Base-by-base conservation (phyloP, 2,113 vertebrate species). In the Oncorhynchus clarkii region DNA sequence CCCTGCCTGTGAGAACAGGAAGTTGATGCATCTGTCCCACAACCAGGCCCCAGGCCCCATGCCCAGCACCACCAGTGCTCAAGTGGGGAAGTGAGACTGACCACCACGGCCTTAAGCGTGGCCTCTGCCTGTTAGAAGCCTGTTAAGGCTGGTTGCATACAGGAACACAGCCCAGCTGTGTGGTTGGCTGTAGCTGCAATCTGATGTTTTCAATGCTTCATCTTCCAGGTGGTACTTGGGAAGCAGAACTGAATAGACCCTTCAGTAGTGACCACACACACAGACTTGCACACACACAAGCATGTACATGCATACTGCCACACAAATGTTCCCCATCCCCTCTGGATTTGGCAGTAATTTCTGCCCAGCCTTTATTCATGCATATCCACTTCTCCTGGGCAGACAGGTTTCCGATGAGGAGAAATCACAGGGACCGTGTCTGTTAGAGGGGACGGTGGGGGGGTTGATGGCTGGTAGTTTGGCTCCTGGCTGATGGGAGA, bases 321-420 rank as follows among this genome's bases (percentile, higher is more conserved):
- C 74, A 72, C 70, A 54, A 31, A 22, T 79, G 82, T 79, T 62
- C 73, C 71, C 20, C 8, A 24, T 3, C 20, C 16, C 72, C 29
- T 22, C 13, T 45, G 79, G 74, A 71, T 77, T 82, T 59, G 82
- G 82, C 77, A 78, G 78, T 84, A 84, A 80, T 88, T 89, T 84
- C 75, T 57, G 72, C 70, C 60, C 51, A 67, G 76, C 79, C 68
- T 83, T 88, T 86, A 88, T 84, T 75, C 81, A 88, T 86, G 78
- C 79, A 79, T 45, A 45, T 45, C 76, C 76, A 73, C 71, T 76
- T 75, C 78, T 89, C 67, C n/a, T 54, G 57, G 67, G 73, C 64
- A 71, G 82, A 88, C 85, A 86, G 86, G 57, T 89, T 88, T 89
- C 76, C 83, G 76, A 86, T 88, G 86, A 89, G 77, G 81, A 76